Evolutionary conservation across 2,888 invertebrate genomes (phyloP).

Genomic region (Stenodema calcarata): DNA sequence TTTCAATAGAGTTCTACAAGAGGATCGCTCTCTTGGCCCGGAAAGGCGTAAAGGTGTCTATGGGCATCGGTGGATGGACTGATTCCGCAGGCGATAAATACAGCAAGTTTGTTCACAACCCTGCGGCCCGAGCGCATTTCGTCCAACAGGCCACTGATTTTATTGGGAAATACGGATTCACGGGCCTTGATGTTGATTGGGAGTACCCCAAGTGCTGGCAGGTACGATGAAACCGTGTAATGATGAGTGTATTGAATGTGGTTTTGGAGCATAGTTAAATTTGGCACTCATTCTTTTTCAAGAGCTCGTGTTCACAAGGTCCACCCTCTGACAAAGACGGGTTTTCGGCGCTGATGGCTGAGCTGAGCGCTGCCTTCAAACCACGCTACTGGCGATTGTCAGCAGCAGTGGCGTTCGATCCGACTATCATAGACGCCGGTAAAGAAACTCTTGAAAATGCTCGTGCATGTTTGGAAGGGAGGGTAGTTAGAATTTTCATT

Average conservation of each 20-base stretch:
- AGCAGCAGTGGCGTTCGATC: slow-evolving; percentile 86
- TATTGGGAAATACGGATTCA: slow-evolving; percentile 80
- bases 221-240: slow-evolving; percentile 64
- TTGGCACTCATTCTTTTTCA: background rate
- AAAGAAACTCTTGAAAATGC: too few species aligned
- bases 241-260: too few species aligned
- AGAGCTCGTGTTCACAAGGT: slow-evolving; percentile 63
- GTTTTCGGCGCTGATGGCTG: slow-evolving; percentile 76
- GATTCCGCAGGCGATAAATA: slow-evolving; percentile 86
- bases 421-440: slow-evolving; percentile 82
- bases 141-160: slow-evolving; percentile 77
- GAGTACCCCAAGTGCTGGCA: slow-evolving; percentile 73
- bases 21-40: slow-evolving; percentile 79
- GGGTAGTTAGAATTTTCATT: too few species aligned
- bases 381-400: slow-evolving; percentile 73
- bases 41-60: slow-evolving; percentile 80
- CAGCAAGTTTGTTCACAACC: slow-evolving; percentile 80
- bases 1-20: slow-evolving; percentile 76
- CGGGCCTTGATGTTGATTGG: slow-evolving; percentile 94
- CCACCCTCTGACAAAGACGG: slow-evolving; percentile 82
- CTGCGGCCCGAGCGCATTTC: slow-evolving; percentile 71
- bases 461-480: too few species aligned
- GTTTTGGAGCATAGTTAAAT: slow-evolving; percentile 83
- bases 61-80: slow-evolving; percentile 94
- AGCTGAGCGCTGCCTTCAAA: slow-evolving; percentile 72